Conservation (phyloP, 1,140 invertebrate species). For the Conopomorpha cramerella region DNA sequence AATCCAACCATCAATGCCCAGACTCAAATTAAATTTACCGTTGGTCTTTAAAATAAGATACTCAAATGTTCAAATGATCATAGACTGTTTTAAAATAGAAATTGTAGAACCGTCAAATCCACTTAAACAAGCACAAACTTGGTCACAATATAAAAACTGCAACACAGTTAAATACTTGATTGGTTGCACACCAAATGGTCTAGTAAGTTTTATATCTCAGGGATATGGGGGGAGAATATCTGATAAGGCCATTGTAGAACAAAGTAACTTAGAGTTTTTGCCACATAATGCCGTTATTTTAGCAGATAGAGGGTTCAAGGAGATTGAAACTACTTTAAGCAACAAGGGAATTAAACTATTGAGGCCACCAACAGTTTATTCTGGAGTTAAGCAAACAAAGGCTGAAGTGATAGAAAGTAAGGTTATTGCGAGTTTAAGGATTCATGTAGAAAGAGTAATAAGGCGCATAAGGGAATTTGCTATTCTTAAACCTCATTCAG, state of each 20-base stretch:
- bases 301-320: conserved; percentile 36
- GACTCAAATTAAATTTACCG: conserved; percentile 3
- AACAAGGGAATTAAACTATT: conserved; percentile 16
- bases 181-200: conserved; percentile 24
- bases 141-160: conserved; percentile 24
- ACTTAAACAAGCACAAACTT: conserved; percentile 14
- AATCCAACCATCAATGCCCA: background rate
- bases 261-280: conserved; percentile 18
- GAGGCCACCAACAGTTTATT: conserved; percentile 22
- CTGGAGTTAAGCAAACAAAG: conserved; percentile 12
- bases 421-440: conserved; percentile 29
- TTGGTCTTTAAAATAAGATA: conserved; percentile 3
- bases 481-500: conserved; percentile 24
- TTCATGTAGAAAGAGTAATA: conserved; percentile 34
- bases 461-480: conserved; percentile 26
- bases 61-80: conserved; percentile 2
- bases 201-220: conserved; percentile 29
- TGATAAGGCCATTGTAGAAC: conserved; percentile 22
- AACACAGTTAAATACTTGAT: conserved; percentile 32
- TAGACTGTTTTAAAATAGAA: conserved; percentile 33
- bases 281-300: conserved; percentile 14
- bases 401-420: conserved; percentile 21
- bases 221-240: conserved; percentile 26
- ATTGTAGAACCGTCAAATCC: conserved; percentile 25
- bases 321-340: conserved; percentile 5